Evolutionary conservation across 2,888 invertebrate species (phyloP), one percentile per base, ranked within the genome.

Genomic region (Habroteleia sp.): DNA sequence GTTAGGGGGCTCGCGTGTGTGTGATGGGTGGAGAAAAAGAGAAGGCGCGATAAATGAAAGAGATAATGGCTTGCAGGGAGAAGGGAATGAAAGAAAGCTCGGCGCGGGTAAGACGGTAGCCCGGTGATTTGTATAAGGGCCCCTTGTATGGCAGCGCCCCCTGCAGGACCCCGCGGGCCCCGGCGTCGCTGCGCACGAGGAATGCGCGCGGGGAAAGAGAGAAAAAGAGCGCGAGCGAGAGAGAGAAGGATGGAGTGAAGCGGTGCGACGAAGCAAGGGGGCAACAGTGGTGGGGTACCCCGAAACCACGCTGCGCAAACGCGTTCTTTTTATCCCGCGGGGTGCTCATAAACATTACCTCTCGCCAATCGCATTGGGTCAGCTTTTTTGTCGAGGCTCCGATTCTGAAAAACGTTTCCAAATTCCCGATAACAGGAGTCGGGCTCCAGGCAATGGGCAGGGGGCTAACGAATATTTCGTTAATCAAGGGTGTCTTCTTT

Each of bases 91-190:
- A 69, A 65, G 77, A 80, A 68, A 73, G 58, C 62, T 63, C 56
- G 63, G 23, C 37, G 72, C 83, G 88, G 85, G 88, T 87, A 87
- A 86, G 87, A 85, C 87, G 85, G 87, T 87, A 87, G 87, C 86
- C 81, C 86, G 87, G 85, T 87, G 87, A 88, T 87, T 88, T 88
- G 87, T 88, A 87, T 87, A 85, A 84, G 86, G 85, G 83, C 83
- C 82, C 84, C 82, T 83, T 83, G 84, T 83, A 81, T 84, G 83
- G 84, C 82, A 82, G 84, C 81, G 84, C 81, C 82, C 81, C 79
- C 82, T 80, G 80, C 74, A 63, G 66, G 77, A 52, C 81, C 80
- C 81, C 73, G 68, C 73, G 78, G 50, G 79, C 79, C 79, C 78
- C 75, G 46, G 39, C 68, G 48, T 69, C 58, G 46, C 66, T 66